Conservation (phyloP, 2,797 vertebrate species). For the Takifugu rubripes region DNA sequence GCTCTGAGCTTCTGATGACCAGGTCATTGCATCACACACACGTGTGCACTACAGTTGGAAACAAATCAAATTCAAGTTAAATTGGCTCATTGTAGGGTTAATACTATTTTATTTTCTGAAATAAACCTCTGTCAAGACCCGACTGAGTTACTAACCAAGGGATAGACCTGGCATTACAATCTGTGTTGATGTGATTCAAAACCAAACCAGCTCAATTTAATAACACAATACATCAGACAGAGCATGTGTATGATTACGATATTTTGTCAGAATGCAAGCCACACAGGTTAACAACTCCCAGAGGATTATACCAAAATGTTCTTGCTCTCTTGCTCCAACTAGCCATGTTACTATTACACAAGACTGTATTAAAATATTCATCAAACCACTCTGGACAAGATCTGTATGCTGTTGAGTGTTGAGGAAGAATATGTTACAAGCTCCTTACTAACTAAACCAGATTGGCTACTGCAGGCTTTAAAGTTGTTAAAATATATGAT, state of each 20-base stretch:
- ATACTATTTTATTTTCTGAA: constrained; percentile 4
- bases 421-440: constrained; percentile 68
- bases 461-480: constrained; percentile 24
- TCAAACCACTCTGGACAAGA: constrained; percentile 59
- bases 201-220: constrained; percentile 55
- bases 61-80: constrained; percentile 25
- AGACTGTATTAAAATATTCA: constrained; percentile 75
- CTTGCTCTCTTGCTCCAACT: constrained; percentile 48
- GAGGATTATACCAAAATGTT: constrained; percentile 42
- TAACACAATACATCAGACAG: constrained; percentile 54
- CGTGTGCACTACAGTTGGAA: constrained; percentile 34
- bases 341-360: constrained; percentile 64
- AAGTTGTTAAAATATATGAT: constrained; percentile 19
- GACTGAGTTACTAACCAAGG: constrained; percentile 11
- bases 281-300: constrained; percentile 38
- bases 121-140: constrained; percentile 28
- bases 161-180: constrained; percentile 14
- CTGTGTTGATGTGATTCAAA: constrained; percentile 25
- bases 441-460: constrained; percentile 49
- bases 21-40: constrained; percentile 39
- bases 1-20: constrained; percentile 33
- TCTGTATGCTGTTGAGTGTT: constrained; percentile 68
- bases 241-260: no score
- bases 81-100: constrained; percentile 10
- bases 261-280: no score